A percentile compares a stretch with the other conserved stretches of the same genome.
These are phyloP conservation scores for Magallana nippona DNA, from an alignment of 2,888 invertebrate genomes.

Conservation along the genomic window DNA sequence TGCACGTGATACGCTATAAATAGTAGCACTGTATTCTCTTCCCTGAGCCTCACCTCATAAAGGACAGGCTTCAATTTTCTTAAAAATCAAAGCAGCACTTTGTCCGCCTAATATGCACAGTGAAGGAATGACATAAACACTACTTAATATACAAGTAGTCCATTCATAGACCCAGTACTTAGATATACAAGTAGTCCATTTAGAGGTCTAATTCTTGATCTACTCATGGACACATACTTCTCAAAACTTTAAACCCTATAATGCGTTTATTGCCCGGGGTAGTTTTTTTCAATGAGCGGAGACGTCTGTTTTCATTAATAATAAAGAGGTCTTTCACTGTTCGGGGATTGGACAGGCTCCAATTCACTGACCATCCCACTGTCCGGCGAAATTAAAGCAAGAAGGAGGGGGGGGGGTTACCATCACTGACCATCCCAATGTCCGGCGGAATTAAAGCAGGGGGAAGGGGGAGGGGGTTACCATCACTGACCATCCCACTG, in stretches of 20 bases:
- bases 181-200: not conserved
- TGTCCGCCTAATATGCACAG: too few relatives aligned
- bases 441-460: not conserved
- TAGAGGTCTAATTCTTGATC: not conserved
- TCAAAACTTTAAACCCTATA: slow-evolving; percentile 17
- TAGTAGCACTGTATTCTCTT: too few relatives aligned
- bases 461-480: too few relatives aligned
- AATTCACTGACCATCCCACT: slow-evolving; percentile 17
- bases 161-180: not conserved
- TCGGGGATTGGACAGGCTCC: not conserved
- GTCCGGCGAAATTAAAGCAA: not conserved
- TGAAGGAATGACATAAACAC: not conserved
- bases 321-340: not conserved
- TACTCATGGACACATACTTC: not conserved
- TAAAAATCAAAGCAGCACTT: too few relatives aligned
- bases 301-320: slow-evolving; percentile 15
- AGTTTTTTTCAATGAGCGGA: slow-evolving; percentile 15
- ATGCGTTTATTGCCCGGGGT: slow-evolving; percentile 21
- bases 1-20: too few relatives aligned
- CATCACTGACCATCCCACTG: slow-evolving; percentile 6
- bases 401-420: too few relatives aligned
- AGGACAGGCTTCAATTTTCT: too few relatives aligned
- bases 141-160: not conserved
- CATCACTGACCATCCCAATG: too few relatives aligned
- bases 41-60: too few relatives aligned